Percentiles rank a stretch among this genome's conserved stretches.
Evolutionary conservation across 2,113 vertebrate genomes (phyloP).

Genomic region (Cavia porcellus): DNA sequence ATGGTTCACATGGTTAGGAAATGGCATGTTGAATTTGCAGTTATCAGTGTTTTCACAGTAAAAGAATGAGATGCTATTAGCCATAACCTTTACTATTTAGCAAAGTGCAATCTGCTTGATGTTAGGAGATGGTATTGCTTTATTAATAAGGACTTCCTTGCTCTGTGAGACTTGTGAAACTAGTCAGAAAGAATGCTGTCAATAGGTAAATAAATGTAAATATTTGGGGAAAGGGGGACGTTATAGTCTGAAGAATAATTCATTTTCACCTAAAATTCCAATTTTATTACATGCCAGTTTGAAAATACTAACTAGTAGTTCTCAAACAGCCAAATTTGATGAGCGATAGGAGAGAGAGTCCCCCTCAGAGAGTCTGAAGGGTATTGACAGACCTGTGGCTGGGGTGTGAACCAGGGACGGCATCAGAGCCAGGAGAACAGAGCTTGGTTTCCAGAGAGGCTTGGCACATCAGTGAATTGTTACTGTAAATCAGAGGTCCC

Average conservation of each 20-base stretch:
- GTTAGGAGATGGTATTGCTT: not conserved
- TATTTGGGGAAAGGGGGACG: not conserved
- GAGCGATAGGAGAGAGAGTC: not conserved
- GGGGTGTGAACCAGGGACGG: rapidly evolving
- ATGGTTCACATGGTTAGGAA: slow-evolving; percentile 50
- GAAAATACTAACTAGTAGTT: slow-evolving; percentile 32
- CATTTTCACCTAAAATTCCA: slow-evolving; percentile 50
- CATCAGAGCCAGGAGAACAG: not conserved
- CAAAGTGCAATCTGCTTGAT: slow-evolving; percentile 27
- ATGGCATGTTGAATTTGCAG: slow-evolving; percentile 7
- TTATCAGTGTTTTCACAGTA: slow-evolving; percentile 54
- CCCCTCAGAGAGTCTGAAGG: not conserved
- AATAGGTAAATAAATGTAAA: not conserved
- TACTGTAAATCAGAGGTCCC: not conserved
- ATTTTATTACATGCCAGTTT: slow-evolving; percentile 1
- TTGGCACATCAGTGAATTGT: not conserved
- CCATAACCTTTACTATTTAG: slow-evolving; percentile 61
- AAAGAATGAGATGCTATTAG: slow-evolving; percentile 22
- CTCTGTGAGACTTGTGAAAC: not conserved
- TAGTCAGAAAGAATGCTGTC: slow-evolving; percentile 32
- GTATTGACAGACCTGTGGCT: not conserved
- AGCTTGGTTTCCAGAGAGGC: not conserved
- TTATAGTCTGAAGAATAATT: slow-evolving; percentile 38
- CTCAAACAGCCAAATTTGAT: slow-evolving; percentile 30
- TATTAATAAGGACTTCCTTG: slow-evolving; percentile 38